Percentiles rank a stretch among this genome's conserved stretches.
phyloP scores from a whole-genome alignment of 2,797 vertebrate genomes.

The Chelonia mydas region DNA sequence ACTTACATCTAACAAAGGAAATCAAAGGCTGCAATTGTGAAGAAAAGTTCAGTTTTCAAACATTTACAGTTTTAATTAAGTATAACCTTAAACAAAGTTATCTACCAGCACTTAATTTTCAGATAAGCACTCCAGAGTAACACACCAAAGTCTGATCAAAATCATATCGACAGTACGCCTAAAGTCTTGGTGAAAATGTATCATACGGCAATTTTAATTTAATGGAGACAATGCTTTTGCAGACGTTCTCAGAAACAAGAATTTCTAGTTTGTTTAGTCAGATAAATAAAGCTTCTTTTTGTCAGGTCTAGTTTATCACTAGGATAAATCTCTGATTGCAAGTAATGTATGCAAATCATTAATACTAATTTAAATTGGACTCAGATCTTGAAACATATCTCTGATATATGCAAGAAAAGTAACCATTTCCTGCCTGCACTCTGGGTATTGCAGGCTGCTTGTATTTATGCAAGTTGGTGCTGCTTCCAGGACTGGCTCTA shows the following conservation, averaged over 20 bases:
- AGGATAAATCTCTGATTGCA: neutral
- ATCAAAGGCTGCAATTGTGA: neutral
- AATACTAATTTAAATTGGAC: neutral
- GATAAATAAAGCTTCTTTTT: neutral
- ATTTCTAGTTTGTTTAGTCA: neutral
- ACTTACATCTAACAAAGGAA: neutral
- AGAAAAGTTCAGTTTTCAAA: neutral
- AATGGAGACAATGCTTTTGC: neutral
- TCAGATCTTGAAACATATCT: neutral
- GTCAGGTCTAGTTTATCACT: neutral
- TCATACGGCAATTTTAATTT: neutral
- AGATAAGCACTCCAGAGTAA: neutral
- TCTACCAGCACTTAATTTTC: neutral
- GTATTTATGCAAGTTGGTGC: neutral
- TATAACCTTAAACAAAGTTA: neutral
- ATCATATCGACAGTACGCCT: neutral
- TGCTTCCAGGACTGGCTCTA: neutral
- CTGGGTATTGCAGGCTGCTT: neutral
- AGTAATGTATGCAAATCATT: neutral
- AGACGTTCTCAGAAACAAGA: neutral
- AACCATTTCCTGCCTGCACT: neutral
- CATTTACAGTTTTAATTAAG: neutral
- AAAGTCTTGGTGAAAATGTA: neutral
- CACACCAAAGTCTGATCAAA: neutral
- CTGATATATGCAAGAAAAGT: too few species aligned